Base-by-base conservation (phyloP, 2,888 invertebrate genomes). In the Antheraea assamensis region DNA sequence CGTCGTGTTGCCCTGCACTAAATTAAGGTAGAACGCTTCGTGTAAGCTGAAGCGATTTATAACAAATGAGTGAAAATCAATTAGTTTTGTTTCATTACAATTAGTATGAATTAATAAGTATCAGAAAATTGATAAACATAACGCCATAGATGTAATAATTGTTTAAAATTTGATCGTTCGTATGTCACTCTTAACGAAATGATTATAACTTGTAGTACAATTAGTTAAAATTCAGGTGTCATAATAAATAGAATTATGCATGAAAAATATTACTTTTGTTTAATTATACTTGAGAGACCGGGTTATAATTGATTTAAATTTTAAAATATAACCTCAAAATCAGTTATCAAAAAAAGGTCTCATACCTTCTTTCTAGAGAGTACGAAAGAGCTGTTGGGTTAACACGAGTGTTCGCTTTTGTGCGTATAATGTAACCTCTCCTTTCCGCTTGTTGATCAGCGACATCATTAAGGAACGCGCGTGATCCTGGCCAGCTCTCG, bases 401-500 rank as follows among this genome's bases (percentile, higher is more conserved):
- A 30, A 30, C n/a, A 68, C 35, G 35, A 68, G 68, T 68, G 35
- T 5, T 35, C 68, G 68, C 68, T 68, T 68, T 68, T 68, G 68
- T 35, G n/a, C 68, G 68, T 68, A 68, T 68, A 68, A 68, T 68
- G 68, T 68, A 24, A 68, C 68, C 68, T 68, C 68, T 68, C 68
- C 68, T 35, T 68, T 68, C 68, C 68, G 68, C 68, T 35, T 35
- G 35, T 78, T 78, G 79, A 83, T 83, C 80, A 79, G 78, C 74
- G 73, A 76, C 78, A 77, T 81, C 79, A 80, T 81, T 83, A 83
- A 75, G 78, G 77, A 72, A 74, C 75, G 78, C 78, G 74, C 77
- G 81, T 81, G 80, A 77, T 81, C 78, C 47, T 49, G 55, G 76
- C 70, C 75, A 77, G 75, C 79, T 78, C 78, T 83, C 82, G 79